Percentiles rank a stretch among this genome's conserved stretches.
Conservation (phyloP, 2,797 vertebrate genomes). For the Cryptoprocta ferox region DNA sequence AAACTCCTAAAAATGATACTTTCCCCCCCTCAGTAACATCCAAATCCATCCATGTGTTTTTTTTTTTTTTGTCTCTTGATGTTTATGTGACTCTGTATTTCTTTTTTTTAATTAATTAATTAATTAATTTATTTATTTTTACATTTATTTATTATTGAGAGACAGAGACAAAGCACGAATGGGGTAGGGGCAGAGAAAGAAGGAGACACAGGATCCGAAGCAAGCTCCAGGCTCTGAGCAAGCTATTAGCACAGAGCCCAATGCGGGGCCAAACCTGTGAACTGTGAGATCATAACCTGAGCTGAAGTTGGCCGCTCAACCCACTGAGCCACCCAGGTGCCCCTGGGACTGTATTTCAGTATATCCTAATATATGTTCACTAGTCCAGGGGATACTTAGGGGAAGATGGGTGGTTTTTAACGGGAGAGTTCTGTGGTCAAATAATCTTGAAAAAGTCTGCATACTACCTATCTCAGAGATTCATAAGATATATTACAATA, state of each 20-base stretch:
- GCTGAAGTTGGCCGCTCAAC: too few species aligned
- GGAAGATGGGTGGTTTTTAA: neutral
- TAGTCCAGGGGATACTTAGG: neutral
- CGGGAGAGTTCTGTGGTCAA: neutral
- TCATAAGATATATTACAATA: neutral
- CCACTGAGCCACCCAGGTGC: too few species aligned
- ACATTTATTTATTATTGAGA: too few species aligned
- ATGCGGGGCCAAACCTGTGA: too few species aligned
- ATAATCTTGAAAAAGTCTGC: neutral
- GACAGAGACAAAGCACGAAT: too few species aligned
- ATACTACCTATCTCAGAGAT: neutral
- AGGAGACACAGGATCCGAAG: too few species aligned
- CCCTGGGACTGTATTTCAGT: neutral
- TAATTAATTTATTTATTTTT: too few species aligned
- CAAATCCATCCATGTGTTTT: neutral
- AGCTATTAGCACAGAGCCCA: too few species aligned
- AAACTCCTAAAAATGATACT: neutral
- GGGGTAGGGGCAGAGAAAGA: too few species aligned
- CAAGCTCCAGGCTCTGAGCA: too few species aligned
- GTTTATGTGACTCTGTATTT: neutral
- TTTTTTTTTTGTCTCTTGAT: neutral
- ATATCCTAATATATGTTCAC: neutral
- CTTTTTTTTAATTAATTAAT: too few species aligned
- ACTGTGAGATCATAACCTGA: too few species aligned
- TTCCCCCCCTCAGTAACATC: neutral